A percentile compares a stretch with the other conserved stretches of the same genome.
Evolutionary conservation across 2,797 vertebrate genomes (phyloP).

Genomic region (Arctocebus calabarensis): DNA sequence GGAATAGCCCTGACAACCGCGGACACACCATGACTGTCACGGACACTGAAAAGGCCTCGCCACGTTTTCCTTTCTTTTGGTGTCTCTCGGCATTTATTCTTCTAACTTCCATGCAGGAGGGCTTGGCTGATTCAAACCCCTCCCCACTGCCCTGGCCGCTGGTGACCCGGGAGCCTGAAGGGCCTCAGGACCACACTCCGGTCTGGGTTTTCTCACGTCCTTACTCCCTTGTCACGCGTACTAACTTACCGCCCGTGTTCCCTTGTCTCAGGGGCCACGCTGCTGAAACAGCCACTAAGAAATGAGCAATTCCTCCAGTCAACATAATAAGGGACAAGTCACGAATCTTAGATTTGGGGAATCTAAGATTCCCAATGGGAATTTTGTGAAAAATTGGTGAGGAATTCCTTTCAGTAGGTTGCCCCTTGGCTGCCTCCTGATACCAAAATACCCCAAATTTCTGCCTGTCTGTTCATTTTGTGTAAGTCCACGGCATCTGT

Average conservation of each 20-base stretch:
- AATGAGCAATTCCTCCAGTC: not conserved
- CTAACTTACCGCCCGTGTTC: not conserved
- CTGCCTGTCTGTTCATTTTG: not conserved
- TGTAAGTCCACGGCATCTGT: not conserved
- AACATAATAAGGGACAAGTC: not conserved
- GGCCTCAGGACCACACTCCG: not conserved
- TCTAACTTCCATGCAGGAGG: not conserved
- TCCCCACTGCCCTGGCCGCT: not conserved
- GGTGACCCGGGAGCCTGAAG: not conserved
- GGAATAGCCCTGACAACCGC: not conserved
- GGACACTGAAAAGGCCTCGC: not conserved
- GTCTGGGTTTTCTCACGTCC: not conserved
- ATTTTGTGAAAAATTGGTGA: not conserved
- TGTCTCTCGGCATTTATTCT: not conserved
- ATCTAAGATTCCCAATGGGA: not conserved
- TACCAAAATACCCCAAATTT: not conserved
- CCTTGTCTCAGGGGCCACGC: not conserved
- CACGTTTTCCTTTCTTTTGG: not conserved
- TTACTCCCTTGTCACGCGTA: not conserved
- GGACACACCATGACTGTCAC: not conserved
- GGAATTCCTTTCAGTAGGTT: not conserved
- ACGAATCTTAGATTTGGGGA: not conserved
- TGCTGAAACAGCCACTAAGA: not conserved
- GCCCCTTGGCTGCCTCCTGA: not conserved
- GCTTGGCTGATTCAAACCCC: not conserved